phyloP scores from a whole-genome alignment of 1,140 invertebrate genomes.

The Ceratoteleas bidentatus region DNA sequence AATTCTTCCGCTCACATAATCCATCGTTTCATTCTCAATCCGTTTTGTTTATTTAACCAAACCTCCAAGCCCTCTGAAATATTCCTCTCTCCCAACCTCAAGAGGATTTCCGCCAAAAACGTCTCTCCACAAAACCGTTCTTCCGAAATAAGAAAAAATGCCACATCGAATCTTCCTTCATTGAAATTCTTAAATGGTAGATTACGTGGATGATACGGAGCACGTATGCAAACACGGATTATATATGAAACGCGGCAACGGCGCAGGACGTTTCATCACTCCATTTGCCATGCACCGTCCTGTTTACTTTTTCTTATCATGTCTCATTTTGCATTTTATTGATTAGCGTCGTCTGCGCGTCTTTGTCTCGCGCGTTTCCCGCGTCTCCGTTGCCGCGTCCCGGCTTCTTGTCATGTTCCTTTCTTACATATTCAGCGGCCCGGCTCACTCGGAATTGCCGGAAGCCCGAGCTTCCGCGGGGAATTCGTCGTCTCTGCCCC shows the following conservation, averaged over 20 bases:
- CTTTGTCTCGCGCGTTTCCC: slow-evolving; percentile 29
- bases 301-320: neutral
- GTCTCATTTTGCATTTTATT: slow-evolving; percentile 38
- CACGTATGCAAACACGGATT: too few species aligned
- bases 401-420: slow-evolving; percentile 58
- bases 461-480: slow-evolving; percentile 61
- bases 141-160: too few species aligned
- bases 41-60: too few species aligned
- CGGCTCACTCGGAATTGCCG: slow-evolving; percentile 54
- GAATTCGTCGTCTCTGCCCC: slow-evolving; percentile 38
- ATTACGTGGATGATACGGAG: too few species aligned
- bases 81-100: neutral
- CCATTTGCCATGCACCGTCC: neutral
- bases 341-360: slow-evolving; percentile 20
- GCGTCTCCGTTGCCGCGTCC: slow-evolving; percentile 11
- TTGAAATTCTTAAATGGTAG: too few species aligned
- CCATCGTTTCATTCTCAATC: too few species aligned
- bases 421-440: slow-evolving; percentile 66
- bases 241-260: too few species aligned
- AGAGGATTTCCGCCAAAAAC: slow-evolving; percentile 5
- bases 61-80: too few species aligned
- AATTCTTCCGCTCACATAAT: too few species aligned
- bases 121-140: too few species aligned
- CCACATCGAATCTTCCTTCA: too few species aligned
- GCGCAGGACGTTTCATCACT: too few species aligned